Base-by-base conservation (phyloP, 2,888 invertebrate genomes). In the Catocala fraxini region DNA sequence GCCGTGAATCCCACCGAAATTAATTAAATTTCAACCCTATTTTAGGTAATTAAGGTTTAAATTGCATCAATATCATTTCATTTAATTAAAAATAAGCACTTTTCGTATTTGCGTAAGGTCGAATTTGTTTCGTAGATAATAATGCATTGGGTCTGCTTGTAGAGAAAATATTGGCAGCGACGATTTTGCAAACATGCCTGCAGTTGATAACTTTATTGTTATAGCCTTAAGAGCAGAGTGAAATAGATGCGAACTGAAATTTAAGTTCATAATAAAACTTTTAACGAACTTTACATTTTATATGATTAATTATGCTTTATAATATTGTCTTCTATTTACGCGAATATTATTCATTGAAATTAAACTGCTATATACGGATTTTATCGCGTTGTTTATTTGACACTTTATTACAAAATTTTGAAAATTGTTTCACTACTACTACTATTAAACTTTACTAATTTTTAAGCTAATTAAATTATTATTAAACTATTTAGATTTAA, bases 201-300 rank as follows among this genome's bases (percentile, higher is more conserved):
- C 73, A 77, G 75, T 80, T 89, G 85, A 87, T 86, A 86, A 83
- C 79, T 88, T 88, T 87, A 88, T 85, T 85, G 81, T 85, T 85
- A 85, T 86, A 80, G 79, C 68, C 56, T 77, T 82, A 68, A 77
- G 81, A 73, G 68, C 51, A 56, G 49, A 42, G 53, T 54, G 54
- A 58, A 61, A 57, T 58, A 62, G 65, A 65, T 70, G 68, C 58
- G 63, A 62, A 62, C 56, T 59, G 51, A 51, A 63, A 52, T 56
- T 63, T 55, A 49, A 35, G 35, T 4, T 7, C 12, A 39, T 51
- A 51, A 51, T 35, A 51, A 51, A 51, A 51, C 35, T 13, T 51
- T 35, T 13, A 13, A 35, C 35, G 51, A 51, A 12, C 3, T 5
- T 0, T 33, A 34, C n/a, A 48, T 34, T 34, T 33, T n/a, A 43